A percentile compares a stretch with the other conserved stretches of the same genome.
Conservation (phyloP, 2,113 vertebrate genomes). For the Eleginops maclovinus region DNA sequence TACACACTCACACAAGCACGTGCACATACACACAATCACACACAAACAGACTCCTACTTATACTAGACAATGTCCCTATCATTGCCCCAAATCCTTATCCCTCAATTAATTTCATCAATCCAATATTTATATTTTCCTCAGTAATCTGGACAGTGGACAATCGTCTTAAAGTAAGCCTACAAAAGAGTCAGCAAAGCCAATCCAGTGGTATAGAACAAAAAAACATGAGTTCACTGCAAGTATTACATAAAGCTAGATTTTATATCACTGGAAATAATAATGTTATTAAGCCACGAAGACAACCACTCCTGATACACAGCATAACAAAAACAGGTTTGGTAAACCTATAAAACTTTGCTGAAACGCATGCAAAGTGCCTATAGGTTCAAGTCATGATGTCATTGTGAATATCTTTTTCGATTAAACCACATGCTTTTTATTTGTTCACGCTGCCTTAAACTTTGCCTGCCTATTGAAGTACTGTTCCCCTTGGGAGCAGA, state of each 20-base stretch:
- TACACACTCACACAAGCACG: constrained; percentile 15
- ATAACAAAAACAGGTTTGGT: not conserved
- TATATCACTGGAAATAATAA: not conserved
- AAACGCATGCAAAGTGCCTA: not conserved
- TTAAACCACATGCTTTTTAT: not conserved
- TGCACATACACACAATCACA: not conserved
- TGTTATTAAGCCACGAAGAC: not conserved
- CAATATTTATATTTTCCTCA: not conserved
- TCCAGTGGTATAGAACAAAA: not conserved
- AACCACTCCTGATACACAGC: not conserved
- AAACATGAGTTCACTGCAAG: not conserved
- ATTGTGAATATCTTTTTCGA: not conserved
- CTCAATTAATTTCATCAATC: constrained; percentile 9
- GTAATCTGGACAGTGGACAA: not conserved
- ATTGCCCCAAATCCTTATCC: not conserved
- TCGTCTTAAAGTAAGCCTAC: not conserved
- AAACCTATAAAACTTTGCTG: not conserved
- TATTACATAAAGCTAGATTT: not conserved
- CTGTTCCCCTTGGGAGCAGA: not conserved
- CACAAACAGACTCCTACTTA: not conserved
- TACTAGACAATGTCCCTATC: not conserved
- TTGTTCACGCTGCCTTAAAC: not conserved
- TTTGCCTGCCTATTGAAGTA: constrained; percentile 1
- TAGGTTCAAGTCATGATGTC: not conserved
- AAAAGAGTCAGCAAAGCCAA: not conserved